These are phyloP conservation scores for Saccostrea echinata DNA, from an alignment of 1,140 invertebrate species.

Conservation along the genomic window DNA sequence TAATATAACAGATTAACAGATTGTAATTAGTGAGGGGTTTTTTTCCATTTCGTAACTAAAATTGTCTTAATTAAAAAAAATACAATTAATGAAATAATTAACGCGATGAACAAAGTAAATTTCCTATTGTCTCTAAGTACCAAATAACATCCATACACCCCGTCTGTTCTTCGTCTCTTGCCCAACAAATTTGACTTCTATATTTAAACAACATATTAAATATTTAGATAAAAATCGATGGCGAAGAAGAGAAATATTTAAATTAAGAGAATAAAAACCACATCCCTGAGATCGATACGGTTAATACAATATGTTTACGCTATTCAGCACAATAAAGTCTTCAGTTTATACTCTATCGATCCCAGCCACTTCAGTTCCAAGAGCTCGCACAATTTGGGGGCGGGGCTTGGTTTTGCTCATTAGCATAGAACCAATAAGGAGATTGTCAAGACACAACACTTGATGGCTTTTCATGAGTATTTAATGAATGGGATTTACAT, in stretches of 20 bases:
- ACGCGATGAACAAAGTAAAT: not conserved
- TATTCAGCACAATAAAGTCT: constrained; percentile 15
- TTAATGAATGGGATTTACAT: constrained; percentile 56
- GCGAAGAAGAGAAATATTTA: constrained; percentile 33
- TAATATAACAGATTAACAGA: too few relatives aligned
- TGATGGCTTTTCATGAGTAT: constrained; percentile 56
- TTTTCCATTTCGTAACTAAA: not conserved
- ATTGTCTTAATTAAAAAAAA: not conserved
- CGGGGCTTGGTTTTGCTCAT: constrained; percentile 40
- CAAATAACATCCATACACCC: not conserved
- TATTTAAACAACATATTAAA: constrained; percentile 29
- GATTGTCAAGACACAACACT: constrained; percentile 42
- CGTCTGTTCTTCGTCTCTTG: not conserved
- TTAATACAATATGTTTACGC: constrained; percentile 24
- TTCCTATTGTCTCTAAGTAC: not conserved
- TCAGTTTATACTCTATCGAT: not conserved
- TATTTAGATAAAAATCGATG: constrained; percentile 35
- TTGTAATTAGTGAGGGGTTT: not conserved
- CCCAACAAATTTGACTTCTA: constrained; percentile 1
- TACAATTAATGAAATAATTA: not conserved
- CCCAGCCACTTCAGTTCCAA: not conserved
- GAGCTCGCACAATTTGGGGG: constrained; percentile 21
- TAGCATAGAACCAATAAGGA: constrained; percentile 53
- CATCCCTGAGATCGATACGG: not conserved
- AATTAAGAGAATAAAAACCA: constrained; percentile 38